Percentiles rank a stretch among this genome's conserved stretches.
Conservation (phyloP, 2,113 vertebrate genomes). For the Pseudorhombus dupliciocellatus region DNA sequence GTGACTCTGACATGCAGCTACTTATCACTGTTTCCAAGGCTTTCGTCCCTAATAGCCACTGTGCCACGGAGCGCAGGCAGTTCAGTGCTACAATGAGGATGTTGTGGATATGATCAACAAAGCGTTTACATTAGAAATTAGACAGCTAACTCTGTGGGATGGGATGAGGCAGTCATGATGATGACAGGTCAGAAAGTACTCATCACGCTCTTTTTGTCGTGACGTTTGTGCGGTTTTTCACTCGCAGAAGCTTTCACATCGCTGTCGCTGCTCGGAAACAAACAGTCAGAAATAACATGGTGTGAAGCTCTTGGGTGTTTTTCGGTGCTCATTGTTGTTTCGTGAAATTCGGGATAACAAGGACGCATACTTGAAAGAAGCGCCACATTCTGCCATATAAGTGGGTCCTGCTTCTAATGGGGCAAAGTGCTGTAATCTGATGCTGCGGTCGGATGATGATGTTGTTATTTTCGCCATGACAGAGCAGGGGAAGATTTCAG, state of each 20-base stretch:
- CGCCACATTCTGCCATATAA: not conserved
- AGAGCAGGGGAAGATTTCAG: slow-evolving; percentile 1
- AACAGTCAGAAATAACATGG: not conserved
- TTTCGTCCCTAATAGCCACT: not conserved
- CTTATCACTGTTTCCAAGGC: not conserved
- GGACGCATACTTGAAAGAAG: not conserved
- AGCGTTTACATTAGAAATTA: too few species aligned
- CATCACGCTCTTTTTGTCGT: too few species aligned
- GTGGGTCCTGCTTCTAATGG: not conserved
- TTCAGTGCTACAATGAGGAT: too few species aligned
- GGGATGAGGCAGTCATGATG: too few species aligned
- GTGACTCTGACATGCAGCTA: not conserved
- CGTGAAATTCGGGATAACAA: slow-evolving; percentile 1
- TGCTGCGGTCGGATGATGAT: slow-evolving; percentile 14
- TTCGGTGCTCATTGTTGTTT: not conserved
- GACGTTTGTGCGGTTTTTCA: too few species aligned
- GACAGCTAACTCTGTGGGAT: too few species aligned
- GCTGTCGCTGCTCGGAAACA: not conserved
- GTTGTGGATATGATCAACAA: too few species aligned
- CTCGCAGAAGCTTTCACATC: too few species aligned
- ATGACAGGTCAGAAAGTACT: too few species aligned
- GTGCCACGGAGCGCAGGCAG: not conserved
- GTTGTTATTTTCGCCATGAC: slow-evolving; percentile 10
- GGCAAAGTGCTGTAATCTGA: slow-evolving; percentile 6
- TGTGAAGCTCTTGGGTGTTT: not conserved